phyloP scores from a whole-genome alignment of 2,888 invertebrate genomes.

The Amaurobius ferox region DNA sequence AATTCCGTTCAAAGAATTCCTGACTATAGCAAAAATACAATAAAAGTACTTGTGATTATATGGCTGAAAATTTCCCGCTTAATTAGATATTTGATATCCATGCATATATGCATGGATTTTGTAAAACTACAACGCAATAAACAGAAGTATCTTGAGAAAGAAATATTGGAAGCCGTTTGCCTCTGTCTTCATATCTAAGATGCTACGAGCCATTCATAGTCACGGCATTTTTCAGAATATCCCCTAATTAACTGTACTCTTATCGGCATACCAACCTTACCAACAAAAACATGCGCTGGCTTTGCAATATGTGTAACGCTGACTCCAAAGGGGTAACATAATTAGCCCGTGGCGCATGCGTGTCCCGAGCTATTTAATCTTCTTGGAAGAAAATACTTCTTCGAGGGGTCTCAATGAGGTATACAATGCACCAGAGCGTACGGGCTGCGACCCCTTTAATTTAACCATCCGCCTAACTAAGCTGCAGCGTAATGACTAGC shows the following conservation, averaged over 20 bases:
- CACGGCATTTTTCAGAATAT: constrained; percentile 9
- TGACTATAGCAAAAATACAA: too few species aligned
- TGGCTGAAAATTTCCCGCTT: too few species aligned
- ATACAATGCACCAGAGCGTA: constrained; percentile 56
- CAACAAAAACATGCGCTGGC: constrained; percentile 8
- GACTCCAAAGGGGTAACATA: constrained; percentile 31
- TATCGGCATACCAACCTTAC: constrained; percentile 2
- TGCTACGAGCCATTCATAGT: constrained; percentile 5
- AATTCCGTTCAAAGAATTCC: too few species aligned
- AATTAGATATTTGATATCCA: too few species aligned
- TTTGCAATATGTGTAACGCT: neutral
- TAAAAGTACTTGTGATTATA: too few species aligned
- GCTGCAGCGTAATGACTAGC: constrained; percentile 53
- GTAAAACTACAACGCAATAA: too few species aligned
- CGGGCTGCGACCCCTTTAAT: constrained; percentile 57
- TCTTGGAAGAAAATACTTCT: constrained; percentile 47
- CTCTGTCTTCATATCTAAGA: neutral
- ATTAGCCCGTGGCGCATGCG: constrained; percentile 56
- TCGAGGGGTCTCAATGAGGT: constrained; percentile 40
- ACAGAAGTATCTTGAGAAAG: too few species aligned
- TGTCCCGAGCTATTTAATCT: constrained; percentile 45
- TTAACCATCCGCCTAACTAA: constrained; percentile 66
- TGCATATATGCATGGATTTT: too few species aligned
- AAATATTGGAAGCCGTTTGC: constrained; percentile 9
- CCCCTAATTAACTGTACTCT: constrained; percentile 14